A percentile compares a stretch with the other conserved stretches of the same genome.
These are phyloP conservation scores for Emys orbicularis DNA, from an alignment of 2,797 vertebrate species.

Conservation along the genomic window DNA sequence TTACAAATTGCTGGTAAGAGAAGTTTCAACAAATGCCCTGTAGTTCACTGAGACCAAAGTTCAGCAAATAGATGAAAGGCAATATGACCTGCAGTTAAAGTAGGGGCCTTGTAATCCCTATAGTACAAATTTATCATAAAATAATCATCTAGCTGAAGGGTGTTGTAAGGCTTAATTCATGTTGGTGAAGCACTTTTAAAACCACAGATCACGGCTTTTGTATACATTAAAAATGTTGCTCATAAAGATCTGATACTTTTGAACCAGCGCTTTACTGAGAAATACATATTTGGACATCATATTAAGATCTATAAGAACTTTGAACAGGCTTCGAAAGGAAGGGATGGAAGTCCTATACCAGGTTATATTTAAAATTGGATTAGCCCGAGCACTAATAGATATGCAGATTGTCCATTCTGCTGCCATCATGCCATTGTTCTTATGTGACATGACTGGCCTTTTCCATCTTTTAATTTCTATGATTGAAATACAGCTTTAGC, in stretches of 20 bases:
- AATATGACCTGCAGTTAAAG: background rate
- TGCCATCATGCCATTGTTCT: background rate
- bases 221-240: background rate
- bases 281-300: background rate
- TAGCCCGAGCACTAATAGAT: background rate
- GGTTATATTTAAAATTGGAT: background rate
- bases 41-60: background rate
- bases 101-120: background rate
- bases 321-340: background rate
- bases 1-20: background rate
- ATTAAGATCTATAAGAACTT: background rate
- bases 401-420: background rate
- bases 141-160: rapidly evolving
- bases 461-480: background rate
- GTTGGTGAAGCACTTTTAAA: background rate
- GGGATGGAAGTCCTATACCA: background rate
- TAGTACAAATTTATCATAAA: background rate
- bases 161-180: background rate
- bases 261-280: background rate
- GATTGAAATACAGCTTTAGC: background rate
- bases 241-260: background rate
- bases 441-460: background rate
- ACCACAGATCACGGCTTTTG: background rate
- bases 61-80: background rate
- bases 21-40: background rate